These are phyloP conservation scores for Cardinalis cardinalis DNA, from an alignment of 2,113 vertebrate species.

Conservation along the genomic window DNA sequence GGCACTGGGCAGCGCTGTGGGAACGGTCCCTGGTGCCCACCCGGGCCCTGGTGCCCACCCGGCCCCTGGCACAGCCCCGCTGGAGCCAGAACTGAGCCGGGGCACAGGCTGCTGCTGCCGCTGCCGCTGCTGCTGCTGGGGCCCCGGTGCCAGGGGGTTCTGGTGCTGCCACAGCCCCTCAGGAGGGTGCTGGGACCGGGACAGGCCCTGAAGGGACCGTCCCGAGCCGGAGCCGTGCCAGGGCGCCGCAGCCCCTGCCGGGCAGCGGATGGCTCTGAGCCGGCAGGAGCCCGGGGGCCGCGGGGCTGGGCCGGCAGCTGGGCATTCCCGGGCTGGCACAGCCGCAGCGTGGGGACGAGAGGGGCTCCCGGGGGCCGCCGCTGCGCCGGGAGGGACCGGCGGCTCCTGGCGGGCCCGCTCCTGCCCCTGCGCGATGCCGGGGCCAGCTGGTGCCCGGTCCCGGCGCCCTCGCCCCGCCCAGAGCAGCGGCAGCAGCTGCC, in stretches of 20 bases:
- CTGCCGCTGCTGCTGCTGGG: no score
- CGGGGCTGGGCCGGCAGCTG: neutral
- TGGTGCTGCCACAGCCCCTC: neutral
- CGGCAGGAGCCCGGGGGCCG: fast-evolving
- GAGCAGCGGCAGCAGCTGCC: neutral
- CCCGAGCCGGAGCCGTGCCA: neutral
- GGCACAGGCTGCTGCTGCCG: neutral
- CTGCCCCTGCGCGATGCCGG: fast-evolving
- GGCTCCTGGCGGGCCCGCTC: fast-evolving
- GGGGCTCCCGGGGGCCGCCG: neutral
- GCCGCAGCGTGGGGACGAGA: neutral
- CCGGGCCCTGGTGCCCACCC: neutral
- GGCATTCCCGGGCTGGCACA: neutral
- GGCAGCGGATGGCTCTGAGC: neutral
- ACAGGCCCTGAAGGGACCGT: neutral
- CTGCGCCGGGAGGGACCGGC: fast-evolving
- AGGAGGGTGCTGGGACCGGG: fast-evolving
- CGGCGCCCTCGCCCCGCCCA: fast-evolving
- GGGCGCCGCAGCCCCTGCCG: neutral
- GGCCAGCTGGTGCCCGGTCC: neutral
- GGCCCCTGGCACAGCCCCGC: neutral
- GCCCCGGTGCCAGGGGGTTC: neutral
- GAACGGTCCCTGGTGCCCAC: neutral
- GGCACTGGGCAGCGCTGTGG: neutral
- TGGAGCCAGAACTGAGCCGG: fast-evolving